Evolutionary conservation across 2,113 vertebrate species (phyloP).

Genomic region (Paramisgurnus dabryanus): DNA sequence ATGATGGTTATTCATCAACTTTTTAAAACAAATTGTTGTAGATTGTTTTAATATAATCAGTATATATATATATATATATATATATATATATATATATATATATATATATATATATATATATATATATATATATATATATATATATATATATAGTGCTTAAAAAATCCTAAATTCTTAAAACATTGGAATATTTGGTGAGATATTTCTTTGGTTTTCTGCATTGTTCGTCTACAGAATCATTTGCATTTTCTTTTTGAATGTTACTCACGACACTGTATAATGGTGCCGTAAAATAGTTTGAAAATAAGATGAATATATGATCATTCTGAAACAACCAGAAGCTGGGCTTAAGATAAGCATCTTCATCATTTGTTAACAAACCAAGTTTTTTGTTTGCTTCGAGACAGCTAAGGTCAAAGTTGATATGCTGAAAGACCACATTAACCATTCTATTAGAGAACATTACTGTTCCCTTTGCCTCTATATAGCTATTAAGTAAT

Average conservation of each 20-base stretch:
- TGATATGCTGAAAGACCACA: constrained; percentile 34
- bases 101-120: too few relatives aligned
- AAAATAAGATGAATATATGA: not conserved
- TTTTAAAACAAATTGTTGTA: not conserved
- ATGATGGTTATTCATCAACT: not conserved
- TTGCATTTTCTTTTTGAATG: too few relatives aligned
- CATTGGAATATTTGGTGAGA: not conserved
- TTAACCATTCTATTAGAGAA: constrained; percentile 33
- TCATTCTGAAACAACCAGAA: not conserved
- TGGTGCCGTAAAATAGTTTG: too few relatives aligned
- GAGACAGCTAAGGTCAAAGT: constrained; percentile 9
- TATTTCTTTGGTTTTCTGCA: too few relatives aligned
- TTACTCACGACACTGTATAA: too few relatives aligned
- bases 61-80: not conserved
- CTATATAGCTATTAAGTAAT: constrained; percentile 56
- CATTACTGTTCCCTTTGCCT: constrained; percentile 27
- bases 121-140: too few relatives aligned
- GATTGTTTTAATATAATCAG: not conserved
- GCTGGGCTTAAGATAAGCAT: not conserved
- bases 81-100: too few relatives aligned
- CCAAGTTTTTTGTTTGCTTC: constrained; percentile 7
- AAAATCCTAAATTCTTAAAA: not conserved
- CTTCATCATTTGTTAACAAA: constrained; percentile 34
- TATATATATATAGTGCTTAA: not conserved
- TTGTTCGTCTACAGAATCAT: too few relatives aligned